Evolutionary conservation across 2,888 invertebrate genomes (phyloP), one percentile per base, ranked within the genome.

Genomic region (Gryllus longicercus): DNA sequence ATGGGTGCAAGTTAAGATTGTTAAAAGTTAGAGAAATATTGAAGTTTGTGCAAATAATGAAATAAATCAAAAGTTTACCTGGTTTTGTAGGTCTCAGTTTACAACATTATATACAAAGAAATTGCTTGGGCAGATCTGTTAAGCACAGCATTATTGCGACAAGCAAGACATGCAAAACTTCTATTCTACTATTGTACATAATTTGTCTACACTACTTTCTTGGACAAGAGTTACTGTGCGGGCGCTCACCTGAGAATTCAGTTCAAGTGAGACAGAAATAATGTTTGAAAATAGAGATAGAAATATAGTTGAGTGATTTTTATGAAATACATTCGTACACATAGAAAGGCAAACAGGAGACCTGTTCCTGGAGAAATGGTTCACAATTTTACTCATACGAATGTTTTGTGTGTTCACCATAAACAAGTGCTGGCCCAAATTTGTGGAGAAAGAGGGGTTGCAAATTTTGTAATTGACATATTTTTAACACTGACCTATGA

Each of bases 221-320:
- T 86, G 87, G 87, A 87, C 87, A 86, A 87, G 86, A 86, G 86
- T 85, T 87, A 87, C 87, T 87, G 87, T 87, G 86, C 86, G 87
- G 87, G 87, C 87, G 84, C 79, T 84, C 85, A 86, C 85, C 25
- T 14, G n/a, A 79, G 21, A 76, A 49, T 49, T 76, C 80, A 80
- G 79, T 50, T 80, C 78, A 80, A 49, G 79, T 79, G 79, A 76
- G 79, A 74, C 77, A 50, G 76, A 79, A 79, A 78, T 21, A 76
- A 76, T 38, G 74, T 63, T n/a, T 63, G 63, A 63, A 14, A 63
- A n/a, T 63, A 63, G 63, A 63, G 63, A 63, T n/a, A 63, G n/a
- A 63, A 38, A 38, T 38, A 38, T 38, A 38, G 38, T 38, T 38
- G 38, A 38, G 38, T 38, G 38, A 38, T 38, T 38, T 38, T 63